Conservation (phyloP, 2,888 invertebrate genomes). For the Diaprepes abbreviatus region DNA sequence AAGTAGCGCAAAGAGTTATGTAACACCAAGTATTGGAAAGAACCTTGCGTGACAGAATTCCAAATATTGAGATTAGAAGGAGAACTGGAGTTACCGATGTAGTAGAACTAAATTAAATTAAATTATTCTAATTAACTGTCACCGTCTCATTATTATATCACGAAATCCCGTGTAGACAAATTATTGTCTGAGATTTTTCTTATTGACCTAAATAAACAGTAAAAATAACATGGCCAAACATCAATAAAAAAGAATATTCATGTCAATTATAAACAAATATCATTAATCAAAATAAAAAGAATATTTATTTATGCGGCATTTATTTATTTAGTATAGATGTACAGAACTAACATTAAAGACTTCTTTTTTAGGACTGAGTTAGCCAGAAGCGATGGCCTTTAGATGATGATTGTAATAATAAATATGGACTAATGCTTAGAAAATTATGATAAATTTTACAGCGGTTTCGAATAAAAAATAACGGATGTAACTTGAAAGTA, state of each 20-base stretch:
- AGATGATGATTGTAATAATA: slow-evolving; percentile 4
- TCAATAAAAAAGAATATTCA: slow-evolving; percentile 20
- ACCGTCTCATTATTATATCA: too few relatives aligned
- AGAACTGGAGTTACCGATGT: too few relatives aligned
- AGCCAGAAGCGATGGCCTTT: slow-evolving; percentile 10
- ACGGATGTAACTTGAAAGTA: slow-evolving; percentile 12
- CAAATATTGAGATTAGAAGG: too few relatives aligned
- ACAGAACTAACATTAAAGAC: slow-evolving; percentile 5
- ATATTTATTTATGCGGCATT: slow-evolving; percentile 23
- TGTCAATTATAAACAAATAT: slow-evolving; percentile 11
- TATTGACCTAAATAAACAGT: slow-evolving; percentile 7
- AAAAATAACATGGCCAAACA: not conserved
- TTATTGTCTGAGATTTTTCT: not conserved
- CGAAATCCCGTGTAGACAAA: too few relatives aligned
- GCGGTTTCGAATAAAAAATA: not conserved
- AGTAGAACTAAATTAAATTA: too few relatives aligned
- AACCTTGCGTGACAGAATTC: too few relatives aligned
- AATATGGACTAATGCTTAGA: slow-evolving; percentile 8
- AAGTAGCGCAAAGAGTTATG: too few relatives aligned
- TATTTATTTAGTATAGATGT: slow-evolving; percentile 20
- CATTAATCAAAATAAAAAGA: slow-evolving; percentile 29
- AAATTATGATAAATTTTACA: slow-evolving; percentile 4
- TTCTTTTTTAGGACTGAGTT: slow-evolving; percentile 4
- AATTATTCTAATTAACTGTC: too few relatives aligned
- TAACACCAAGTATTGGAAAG: too few relatives aligned